These are phyloP conservation scores for Gymnoscelis rufifasciata DNA, from an alignment of 2,888 invertebrate species.

Conservation along the genomic window DNA sequence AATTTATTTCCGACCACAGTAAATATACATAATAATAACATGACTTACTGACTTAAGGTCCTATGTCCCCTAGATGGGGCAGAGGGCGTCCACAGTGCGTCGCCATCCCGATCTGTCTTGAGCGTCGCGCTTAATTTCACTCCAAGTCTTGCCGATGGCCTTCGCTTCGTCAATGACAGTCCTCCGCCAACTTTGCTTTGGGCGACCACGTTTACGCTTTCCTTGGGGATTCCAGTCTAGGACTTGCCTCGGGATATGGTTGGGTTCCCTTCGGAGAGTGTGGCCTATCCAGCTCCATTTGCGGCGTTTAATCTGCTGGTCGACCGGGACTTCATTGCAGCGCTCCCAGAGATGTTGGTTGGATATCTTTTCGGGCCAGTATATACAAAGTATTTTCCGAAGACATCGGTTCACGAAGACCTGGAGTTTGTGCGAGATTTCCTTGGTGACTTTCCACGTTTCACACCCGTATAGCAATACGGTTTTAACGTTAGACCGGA, in stretches of 20 bases:
- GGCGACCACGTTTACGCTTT: no score
- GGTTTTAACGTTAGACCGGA: conserved; percentile 5
- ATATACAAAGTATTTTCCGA: not conserved
- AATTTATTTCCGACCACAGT: no score
- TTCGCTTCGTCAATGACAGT: no score
- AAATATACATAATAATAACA: no score
- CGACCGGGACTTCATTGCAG: not conserved
- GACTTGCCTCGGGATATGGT: not conserved
- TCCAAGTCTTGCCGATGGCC: no score
- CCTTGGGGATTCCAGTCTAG: not conserved
- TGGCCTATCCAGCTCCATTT: not conserved
- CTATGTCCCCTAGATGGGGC: not conserved
- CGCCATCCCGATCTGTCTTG: no score
- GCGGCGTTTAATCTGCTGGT: not conserved
- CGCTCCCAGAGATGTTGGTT: not conserved
- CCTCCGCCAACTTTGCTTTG: no score
- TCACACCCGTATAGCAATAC: conserved; percentile 6
- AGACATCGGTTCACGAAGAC: not conserved
- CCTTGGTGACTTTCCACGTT: not conserved
- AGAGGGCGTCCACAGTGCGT: not conserved
- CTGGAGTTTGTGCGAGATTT: not conserved
- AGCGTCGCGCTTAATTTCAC: no score
- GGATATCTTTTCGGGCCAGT: not conserved
- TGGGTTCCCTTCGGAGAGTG: not conserved
- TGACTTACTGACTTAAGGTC: no score